phyloP scores from a whole-genome alignment of 2,113 vertebrate species.

The Corvus moneduloides region DNA sequence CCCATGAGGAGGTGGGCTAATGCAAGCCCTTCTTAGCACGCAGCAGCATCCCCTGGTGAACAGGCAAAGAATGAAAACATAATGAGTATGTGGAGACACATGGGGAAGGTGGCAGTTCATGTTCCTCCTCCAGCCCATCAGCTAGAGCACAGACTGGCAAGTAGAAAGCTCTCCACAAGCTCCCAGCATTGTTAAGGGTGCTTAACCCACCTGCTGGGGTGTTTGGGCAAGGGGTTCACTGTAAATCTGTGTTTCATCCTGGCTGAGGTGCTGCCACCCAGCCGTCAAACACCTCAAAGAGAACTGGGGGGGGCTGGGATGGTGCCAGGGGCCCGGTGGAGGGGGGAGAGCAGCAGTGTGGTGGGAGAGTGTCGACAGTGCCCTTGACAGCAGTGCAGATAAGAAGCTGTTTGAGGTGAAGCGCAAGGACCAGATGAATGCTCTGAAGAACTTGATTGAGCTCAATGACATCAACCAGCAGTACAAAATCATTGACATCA shows the following conservation, averaged over 20 bases:
- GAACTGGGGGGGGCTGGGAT: neutral
- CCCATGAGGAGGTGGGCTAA: neutral
- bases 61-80: neutral
- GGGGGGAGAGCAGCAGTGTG: neutral
- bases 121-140: neutral
- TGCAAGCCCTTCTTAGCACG: neutral
- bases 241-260: neutral
- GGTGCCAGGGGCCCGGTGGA: rapidly evolving
- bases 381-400: conserved; percentile 77
- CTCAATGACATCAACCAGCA: conserved; percentile 96
- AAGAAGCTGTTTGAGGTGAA: conserved; percentile 98
- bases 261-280: neutral
- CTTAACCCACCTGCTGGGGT: neutral
- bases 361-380: neutral
- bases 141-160: neutral
- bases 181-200: neutral
- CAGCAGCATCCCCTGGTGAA: neutral
- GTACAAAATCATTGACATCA: conserved; percentile 99
- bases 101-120: neutral
- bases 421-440: conserved; percentile 93
- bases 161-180: neutral
- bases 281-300: neutral
- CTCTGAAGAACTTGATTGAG: conserved; percentile 93
- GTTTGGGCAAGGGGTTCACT: neutral
- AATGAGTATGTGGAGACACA: neutral